phyloP scores from a whole-genome alignment of 2,888 invertebrate species.

The Drosophila nigricruria region DNA sequence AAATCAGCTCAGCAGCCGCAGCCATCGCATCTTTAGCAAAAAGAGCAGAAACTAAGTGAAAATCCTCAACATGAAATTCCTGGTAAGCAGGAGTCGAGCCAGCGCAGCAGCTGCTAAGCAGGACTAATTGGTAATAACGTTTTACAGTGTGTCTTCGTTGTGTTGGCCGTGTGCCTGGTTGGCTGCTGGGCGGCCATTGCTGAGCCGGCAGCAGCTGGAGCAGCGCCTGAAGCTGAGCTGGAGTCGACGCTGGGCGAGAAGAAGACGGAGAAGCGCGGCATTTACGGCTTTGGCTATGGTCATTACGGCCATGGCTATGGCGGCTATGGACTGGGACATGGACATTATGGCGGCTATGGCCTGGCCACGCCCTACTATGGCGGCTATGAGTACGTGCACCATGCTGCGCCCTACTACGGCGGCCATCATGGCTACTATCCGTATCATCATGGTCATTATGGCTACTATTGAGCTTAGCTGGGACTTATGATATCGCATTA shows the following conservation, averaged over 20 bases:
- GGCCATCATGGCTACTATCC: constrained; percentile 70
- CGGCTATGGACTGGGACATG: constrained; percentile 58
- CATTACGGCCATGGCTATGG: constrained; percentile 65
- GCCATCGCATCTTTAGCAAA: constrained; percentile 18
- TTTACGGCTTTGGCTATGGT: constrained; percentile 73
- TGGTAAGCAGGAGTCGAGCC: constrained; percentile 59
- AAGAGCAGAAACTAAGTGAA: background rate
- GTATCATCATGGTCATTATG: constrained; percentile 74
- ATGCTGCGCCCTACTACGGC: constrained; percentile 65
- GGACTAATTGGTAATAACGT: background rate
- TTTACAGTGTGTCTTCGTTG: constrained; percentile 53
- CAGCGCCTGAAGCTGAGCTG: constrained; percentile 31
- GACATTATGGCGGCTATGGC: constrained; percentile 54
- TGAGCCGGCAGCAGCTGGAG: constrained; percentile 51
- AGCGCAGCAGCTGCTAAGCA: background rate
- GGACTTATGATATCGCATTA: constrained; percentile 34
- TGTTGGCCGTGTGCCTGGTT: constrained; percentile 55
- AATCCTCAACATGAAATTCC: constrained; percentile 64
- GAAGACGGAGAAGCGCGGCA: constrained; percentile 75
- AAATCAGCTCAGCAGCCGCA: constrained; percentile 45
- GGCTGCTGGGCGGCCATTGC: constrained; percentile 61
- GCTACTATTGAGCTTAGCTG: constrained; percentile 51
- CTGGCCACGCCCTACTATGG: constrained; percentile 66
- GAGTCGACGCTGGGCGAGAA: constrained; percentile 56
- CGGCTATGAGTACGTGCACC: constrained; percentile 64